Base-by-base conservation (phyloP, 2,797 vertebrate species). In the Ambastaia sidthimunki region DNA sequence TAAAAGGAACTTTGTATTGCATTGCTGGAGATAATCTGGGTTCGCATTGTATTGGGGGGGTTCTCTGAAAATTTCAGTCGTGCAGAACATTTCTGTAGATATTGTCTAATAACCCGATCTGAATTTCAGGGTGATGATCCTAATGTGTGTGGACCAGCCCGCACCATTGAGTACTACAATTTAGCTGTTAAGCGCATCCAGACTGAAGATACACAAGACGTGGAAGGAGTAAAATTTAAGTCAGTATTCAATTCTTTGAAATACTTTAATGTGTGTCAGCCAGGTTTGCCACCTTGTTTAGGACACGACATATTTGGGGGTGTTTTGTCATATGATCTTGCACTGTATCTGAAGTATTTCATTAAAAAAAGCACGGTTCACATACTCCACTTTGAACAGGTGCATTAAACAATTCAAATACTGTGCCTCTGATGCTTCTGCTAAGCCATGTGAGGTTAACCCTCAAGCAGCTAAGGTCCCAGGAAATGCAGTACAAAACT, bases 11-110 rank as follows among this genome's bases (percentile, higher is more conserved):
- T 7, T 70, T 67, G 65, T 16, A 12, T 67, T 70, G 15, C 16
- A 70, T 70, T 70, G 47, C 47, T 70, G 67, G 67, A 28, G 67
- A 70, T 52, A 70, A 70, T 52, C 18, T 70, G 2, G 68, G 68
- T 11, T 70, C 9, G 0, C 67, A 70, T 12, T 48, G 67, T 15
- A 70, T 52, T 31, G 67, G 67, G 28, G n/a, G 67, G 47, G 2
- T 52, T 70, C 19, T 3, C 65, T 21, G 71, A 84, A 81, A 81
- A 81, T 71, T 81, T 81, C n/a, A 68, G 71, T 59, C n/a, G 3
- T 2, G 25, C 34, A 47, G 2, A 59, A 37, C 12, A 74, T 41
- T 81, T 74, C 28, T 83, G 82, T 37, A 60, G 82, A 47, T 81
- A 76, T 68, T 60, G 80, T 16, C 34, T 59, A 50, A 82, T 82